Base-by-base conservation (phyloP, 1,140 invertebrate species). In the Drosophila bipectinata region DNA sequence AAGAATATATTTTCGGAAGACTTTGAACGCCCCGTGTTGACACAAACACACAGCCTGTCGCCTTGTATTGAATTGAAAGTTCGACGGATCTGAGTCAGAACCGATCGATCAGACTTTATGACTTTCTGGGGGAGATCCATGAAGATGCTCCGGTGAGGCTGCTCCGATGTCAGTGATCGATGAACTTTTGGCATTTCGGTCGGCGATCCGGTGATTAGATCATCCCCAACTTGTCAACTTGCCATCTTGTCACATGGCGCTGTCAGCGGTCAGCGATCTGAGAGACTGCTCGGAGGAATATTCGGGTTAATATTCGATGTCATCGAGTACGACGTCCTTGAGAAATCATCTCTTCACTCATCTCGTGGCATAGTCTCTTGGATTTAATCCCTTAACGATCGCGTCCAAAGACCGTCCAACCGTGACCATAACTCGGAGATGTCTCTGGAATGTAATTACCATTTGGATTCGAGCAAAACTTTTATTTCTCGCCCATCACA, bases 381-480 rank as follows among this genome's bases (percentile, higher is more conserved):
- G 21, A 30, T 52, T 14, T 37, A 72, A 55, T 55, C 68, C 57
- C 30, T 52, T 72, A 62, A 72, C 62, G 64, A 69, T 69, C 63
- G 26, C 32, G 55, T 69, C 14, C 44, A 57, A 57, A 69, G 52
- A 26, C 26, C 18, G 18, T 18, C 18, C 41, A 56, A 21, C 64
- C 66, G 8, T 69, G 64, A 69, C 66, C 66, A 69, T 69, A 69
- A 32, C 63, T 69, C 34, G n/a, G n/a, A 44, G 64, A 57, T 69
- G 63, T 48, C 63, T 69, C 63, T 57, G 66, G 66, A 69, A 69
- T 69, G 66, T 69, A 69, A 69, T 69, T 69, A 69, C 44, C 64
- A 57, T 68, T 69, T 69, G 57, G 66, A 63, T 37, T 39, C 5
- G n/a, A 26, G 63, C 66, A 68, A 68, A 69, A 55, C 63, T 39